These are phyloP conservation scores for Aphaenogaster floridana DNA, from an alignment of 1,140 invertebrate species.

Conservation along the genomic window DNA sequence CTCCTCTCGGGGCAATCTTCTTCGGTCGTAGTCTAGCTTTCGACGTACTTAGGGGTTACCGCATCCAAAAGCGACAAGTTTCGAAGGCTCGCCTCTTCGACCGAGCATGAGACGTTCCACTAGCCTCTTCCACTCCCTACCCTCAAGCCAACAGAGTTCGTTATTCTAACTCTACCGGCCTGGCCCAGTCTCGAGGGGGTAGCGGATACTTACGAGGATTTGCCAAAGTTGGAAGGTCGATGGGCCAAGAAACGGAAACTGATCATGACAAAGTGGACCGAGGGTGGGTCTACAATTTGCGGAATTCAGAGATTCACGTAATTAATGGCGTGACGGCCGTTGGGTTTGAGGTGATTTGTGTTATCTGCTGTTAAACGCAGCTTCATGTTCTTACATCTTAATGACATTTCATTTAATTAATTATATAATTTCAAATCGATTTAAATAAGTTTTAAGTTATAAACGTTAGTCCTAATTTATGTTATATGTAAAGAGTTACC, in stretches of 20 bases:
- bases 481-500: not conserved
- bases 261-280: conserved; percentile 75
- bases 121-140: conserved; percentile 29
- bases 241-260: conserved; percentile 79
- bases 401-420: conserved; percentile 20
- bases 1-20: conserved; percentile 41
- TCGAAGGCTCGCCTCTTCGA: conserved; percentile 59
- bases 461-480: not conserved
- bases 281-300: conserved; percentile 53
- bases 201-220: conserved; percentile 77
- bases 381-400: conserved; percentile 5
- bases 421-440: not conserved
- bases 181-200: conserved; percentile 63
- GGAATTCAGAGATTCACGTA: conserved; percentile 60
- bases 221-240: conserved; percentile 74
- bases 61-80: conserved; percentile 75
- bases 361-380: conserved; percentile 17
- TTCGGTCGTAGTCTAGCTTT: conserved; percentile 60
- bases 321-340: conserved; percentile 54
- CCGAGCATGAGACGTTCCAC: conserved; percentile 58
- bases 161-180: conserved; percentile 76
- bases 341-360: conserved; percentile 57
- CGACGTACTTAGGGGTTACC: conserved; percentile 74
- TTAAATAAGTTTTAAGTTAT: not conserved
- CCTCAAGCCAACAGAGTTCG: conserved; percentile 59